Conservation (phyloP, 2,113 vertebrate species). For the Anseranas semipalmata region DNA sequence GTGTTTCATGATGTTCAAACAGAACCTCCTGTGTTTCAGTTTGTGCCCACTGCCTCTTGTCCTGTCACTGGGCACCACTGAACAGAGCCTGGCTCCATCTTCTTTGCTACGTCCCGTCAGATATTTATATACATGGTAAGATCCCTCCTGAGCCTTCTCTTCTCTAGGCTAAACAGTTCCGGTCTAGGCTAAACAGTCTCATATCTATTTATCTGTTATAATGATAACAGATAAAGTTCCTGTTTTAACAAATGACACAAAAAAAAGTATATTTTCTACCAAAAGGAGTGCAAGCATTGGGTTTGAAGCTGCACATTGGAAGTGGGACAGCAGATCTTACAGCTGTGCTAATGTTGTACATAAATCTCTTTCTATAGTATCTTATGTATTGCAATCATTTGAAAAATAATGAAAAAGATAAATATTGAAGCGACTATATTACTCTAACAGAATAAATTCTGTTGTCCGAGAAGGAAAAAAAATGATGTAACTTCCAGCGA, state of each 20-base stretch:
- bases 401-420: neutral
- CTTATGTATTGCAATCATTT: neutral
- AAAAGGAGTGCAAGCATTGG: neutral
- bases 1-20: neutral
- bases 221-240: neutral
- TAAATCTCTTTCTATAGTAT: neutral
- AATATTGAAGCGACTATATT: neutral
- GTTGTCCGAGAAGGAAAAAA: neutral
- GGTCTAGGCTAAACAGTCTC: neutral
- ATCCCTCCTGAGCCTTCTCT: neutral
- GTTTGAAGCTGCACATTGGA: neutral
- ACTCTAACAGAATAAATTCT: neutral
- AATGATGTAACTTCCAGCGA: neutral
- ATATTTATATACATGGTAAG: neutral
- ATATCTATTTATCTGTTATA: neutral
- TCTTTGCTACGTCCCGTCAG: neutral
- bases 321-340: neutral
- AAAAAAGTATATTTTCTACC: neutral
- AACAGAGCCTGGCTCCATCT: neutral
- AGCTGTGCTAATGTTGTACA: neutral
- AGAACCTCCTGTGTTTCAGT: neutral
- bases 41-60: neutral
- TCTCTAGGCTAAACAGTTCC: neutral
- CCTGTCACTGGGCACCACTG: neutral
- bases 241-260: neutral